These are phyloP conservation scores for Diabrotica virgifera DNA, from an alignment of 1,140 invertebrate species.

Conservation along the genomic window DNA sequence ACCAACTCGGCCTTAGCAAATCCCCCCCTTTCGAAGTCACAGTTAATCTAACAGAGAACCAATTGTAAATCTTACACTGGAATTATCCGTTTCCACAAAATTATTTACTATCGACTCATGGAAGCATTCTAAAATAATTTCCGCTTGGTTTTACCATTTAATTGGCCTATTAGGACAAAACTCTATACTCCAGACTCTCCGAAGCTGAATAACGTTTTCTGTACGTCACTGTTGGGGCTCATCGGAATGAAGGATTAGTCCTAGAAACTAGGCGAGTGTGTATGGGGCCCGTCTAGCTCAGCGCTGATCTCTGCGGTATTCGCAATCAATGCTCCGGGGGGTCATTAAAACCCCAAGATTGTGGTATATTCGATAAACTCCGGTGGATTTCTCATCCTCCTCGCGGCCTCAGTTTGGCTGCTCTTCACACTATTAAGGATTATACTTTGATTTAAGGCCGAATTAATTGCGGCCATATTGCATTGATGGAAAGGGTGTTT, in stretches of 20 bases:
- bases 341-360: constrained; percentile 2
- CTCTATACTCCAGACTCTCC: not conserved
- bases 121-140: constrained; percentile 1
- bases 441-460: constrained; percentile 2
- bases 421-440: constrained; percentile 2
- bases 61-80: no score
- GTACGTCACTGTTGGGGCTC: not conserved
- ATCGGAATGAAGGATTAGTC: not conserved
- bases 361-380: constrained; percentile 2
- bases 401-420: not conserved
- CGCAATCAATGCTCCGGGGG: not conserved
- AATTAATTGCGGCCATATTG: not conserved
- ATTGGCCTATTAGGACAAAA: not conserved
- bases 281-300: not conserved
- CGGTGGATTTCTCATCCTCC: constrained; percentile 1
- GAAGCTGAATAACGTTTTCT: not conserved
- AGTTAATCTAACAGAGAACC: no score
- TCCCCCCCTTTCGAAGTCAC: no score
- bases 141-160: not conserved
- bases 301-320: constrained; percentile 1
- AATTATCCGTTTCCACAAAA: not conserved
- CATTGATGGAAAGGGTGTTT: constrained; percentile 2
- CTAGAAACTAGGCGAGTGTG: not conserved
- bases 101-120: not conserved
- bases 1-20: no score